Evolutionary conservation across 2,113 vertebrate species (phyloP).

Genomic region (Halichoerus grypus): DNA sequence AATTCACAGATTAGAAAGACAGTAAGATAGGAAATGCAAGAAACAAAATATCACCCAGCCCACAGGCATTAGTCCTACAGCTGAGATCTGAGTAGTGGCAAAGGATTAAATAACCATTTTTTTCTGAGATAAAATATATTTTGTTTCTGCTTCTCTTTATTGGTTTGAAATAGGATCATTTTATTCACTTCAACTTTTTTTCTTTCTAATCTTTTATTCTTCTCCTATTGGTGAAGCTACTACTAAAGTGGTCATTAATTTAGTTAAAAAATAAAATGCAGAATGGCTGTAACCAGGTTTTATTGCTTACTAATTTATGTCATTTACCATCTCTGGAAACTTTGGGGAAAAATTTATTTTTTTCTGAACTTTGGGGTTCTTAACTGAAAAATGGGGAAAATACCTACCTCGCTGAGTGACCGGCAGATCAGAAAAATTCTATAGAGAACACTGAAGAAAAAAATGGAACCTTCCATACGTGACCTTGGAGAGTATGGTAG

Average conservation of each 20-base stretch:
- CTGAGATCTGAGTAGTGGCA: neutral
- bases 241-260: neutral
- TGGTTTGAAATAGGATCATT: neutral
- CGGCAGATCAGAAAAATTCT: neutral
- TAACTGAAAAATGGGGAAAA: neutral
- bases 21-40: neutral
- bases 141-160: neutral
- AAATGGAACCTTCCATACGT: neutral
- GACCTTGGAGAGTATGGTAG: neutral
- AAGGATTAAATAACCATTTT: neutral
- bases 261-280: slow-evolving; percentile 32
- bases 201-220: neutral
- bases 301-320: neutral
- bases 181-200: neutral
- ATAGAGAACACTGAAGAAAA: neutral
- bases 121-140: slow-evolving; percentile 18
- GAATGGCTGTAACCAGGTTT: neutral
- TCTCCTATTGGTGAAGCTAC: neutral
- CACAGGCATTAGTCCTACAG: neutral
- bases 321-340: neutral
- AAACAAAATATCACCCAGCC: neutral
- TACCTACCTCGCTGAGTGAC: neutral
- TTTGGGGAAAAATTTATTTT: neutral
- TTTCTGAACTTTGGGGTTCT: neutral
- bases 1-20: neutral